Base-by-base conservation (phyloP, 2,888 invertebrate genomes). In the Pherbina coryleti region DNA sequence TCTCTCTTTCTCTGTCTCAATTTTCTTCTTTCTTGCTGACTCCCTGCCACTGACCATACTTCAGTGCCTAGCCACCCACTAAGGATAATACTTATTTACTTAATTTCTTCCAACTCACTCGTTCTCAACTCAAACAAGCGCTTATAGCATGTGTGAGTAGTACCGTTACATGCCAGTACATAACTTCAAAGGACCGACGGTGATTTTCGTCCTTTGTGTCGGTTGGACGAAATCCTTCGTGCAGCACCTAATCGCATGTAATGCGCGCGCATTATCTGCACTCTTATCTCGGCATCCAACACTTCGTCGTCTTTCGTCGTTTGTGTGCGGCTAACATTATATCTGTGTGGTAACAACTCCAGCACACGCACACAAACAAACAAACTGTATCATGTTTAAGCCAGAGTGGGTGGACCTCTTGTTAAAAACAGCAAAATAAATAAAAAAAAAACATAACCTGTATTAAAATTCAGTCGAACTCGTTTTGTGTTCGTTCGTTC, bases 241-340 rank as follows among this genome's bases (percentile, higher is more conserved):
- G 77, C 76, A 83, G 86, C 86, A 87, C 86, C 88, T 89, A 89
- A 88, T 89, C 88, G 86, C 88, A 86, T 88, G 86, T 89, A 89
- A 88, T 90, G 89, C 89, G 90, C 89, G 89, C 89, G 89, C 89
- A 89, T 90, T 88, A 89, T 88, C 88, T 86, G 81, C 84, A 84
- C 88, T 88, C 86, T 88, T 88, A 87, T 88, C 87, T 83, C 80
- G 49, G 66, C 69, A 69, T n/a, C 44, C 72, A 67, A 62, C 25
- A 22, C 64, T 57, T 67, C 49, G 31, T n/a, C 51, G 49, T 60
- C 34, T 53, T 60, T 14, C 17, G 60, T 55, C 19, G 19, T 57
- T 49, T 57, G 19, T 44, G 70, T 53, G 8, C 14, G 60, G 55
- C 19, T 66, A 55, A 31, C n/a, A n/a, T n/a, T n/a, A n/a, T n/a